These are phyloP conservation scores for Phrynocephalus versicolor DNA, from an alignment of 2,113 vertebrate genomes.

Conservation along the genomic window DNA sequence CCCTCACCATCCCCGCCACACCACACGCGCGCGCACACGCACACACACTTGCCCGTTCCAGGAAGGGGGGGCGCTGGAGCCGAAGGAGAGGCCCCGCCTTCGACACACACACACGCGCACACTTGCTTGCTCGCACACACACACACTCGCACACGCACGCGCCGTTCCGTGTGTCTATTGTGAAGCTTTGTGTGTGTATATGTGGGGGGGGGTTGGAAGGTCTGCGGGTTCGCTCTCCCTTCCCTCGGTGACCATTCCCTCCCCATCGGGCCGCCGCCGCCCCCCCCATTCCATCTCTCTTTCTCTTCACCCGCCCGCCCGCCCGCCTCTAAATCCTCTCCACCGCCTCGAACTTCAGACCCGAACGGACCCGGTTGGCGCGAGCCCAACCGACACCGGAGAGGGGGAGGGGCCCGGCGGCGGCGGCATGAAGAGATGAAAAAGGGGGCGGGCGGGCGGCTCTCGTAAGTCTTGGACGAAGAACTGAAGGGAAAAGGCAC, in stretches of 20 bases:
- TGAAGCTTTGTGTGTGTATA: conserved; percentile 48
- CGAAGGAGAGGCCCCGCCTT: conserved; percentile 38
- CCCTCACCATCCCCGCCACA: background rate
- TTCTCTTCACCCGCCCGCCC: background rate
- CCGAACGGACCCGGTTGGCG: background rate
- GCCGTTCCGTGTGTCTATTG: conserved; percentile 50
- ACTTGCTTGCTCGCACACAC: background rate
- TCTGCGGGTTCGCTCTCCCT: conserved; percentile 12
- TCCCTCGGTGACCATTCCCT: background rate
- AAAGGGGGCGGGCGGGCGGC: background rate
- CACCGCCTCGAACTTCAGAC: background rate
- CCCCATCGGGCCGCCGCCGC: background rate
- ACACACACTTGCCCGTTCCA: too few relatives aligned
- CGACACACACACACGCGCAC: background rate
- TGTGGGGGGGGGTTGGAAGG: too few relatives aligned
- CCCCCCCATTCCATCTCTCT: too few relatives aligned
- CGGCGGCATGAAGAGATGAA: conserved; percentile 40
- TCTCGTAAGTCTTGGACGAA: too few relatives aligned
- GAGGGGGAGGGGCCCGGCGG: conserved; percentile 20
- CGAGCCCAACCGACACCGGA: conserved; percentile 18
- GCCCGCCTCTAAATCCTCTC: background rate
- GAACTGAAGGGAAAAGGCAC: too few relatives aligned
- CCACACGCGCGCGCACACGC: too few relatives aligned
- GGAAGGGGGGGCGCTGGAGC: conserved; percentile 28
- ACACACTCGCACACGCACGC: background rate